Conservation (phyloP, 2,888 invertebrate species). For the Halictus quadricinctus region DNA sequence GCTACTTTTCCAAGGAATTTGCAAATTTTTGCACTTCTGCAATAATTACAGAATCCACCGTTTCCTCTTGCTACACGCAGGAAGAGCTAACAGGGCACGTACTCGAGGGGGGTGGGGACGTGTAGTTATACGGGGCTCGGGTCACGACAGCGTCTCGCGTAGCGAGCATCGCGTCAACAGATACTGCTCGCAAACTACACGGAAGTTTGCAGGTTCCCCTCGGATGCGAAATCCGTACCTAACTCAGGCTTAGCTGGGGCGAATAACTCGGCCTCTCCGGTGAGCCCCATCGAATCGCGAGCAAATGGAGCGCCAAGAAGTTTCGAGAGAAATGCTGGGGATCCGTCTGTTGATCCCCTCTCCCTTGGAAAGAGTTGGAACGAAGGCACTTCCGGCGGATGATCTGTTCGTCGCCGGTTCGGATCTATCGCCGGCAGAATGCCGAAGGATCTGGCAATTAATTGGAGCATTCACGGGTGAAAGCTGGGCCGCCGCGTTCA, state of each 20-base stretch:
- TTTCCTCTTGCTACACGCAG: neutral
- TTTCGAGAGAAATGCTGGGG: neutral
- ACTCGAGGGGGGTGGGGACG: neutral
- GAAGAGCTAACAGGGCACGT: neutral
- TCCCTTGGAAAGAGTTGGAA: neutral
- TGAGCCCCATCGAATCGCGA: neutral
- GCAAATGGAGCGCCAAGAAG: constrained; percentile 9
- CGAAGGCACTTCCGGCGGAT: neutral
- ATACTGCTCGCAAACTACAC: neutral
- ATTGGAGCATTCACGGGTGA: constrained; percentile 58
- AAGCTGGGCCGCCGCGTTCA: constrained; percentile 27
- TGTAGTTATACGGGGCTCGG: neutral
- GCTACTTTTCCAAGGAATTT: neutral
- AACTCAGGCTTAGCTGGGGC: neutral
- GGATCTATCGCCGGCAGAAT: neutral
- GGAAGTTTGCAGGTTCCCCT: neutral
- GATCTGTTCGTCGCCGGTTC: constrained; percentile 1
- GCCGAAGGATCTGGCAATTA: constrained; percentile 57
- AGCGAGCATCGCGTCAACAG: neutral
- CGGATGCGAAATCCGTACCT: neutral
- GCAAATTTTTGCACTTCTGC: neutral
- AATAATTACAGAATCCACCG: neutral
- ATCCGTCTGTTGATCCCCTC: neutral
- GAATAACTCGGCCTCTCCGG: neutral
- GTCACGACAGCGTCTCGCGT: neutral